These are phyloP conservation scores for Alouatta caraya DNA, from an alignment of 2,797 vertebrate species.

Conservation along the genomic window DNA sequence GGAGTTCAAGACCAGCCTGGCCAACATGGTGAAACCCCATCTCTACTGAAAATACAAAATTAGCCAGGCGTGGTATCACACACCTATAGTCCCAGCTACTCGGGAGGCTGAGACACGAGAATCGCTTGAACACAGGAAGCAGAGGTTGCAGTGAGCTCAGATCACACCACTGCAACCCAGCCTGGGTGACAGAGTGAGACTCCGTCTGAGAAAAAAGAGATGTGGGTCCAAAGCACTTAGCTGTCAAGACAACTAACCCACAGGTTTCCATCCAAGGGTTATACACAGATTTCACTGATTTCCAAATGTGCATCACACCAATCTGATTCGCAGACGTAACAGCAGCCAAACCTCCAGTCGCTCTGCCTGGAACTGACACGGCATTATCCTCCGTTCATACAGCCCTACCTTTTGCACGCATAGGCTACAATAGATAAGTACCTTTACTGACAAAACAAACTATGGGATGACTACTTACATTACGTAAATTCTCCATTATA, in stretches of 20 bases:
- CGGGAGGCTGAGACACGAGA: not conserved
- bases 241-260: not conserved
- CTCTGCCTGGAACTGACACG: fast-evolving
- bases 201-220: not conserved
- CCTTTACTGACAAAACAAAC: not conserved
- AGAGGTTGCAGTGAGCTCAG: not conserved
- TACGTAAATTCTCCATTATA: not conserved
- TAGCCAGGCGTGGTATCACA: not conserved
- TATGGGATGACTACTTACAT: not conserved
- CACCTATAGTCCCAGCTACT: not conserved
- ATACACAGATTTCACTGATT: fast-evolving
- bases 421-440: not conserved
- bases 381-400: not conserved
- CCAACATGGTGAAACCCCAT: not conserved
- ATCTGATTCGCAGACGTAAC: not conserved
- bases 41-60: not conserved
- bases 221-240: not conserved
- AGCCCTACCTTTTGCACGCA: not conserved
- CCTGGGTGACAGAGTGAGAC: not conserved
- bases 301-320: not conserved
- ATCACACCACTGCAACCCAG: not conserved
- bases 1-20: not conserved
- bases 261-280: fast-evolving
- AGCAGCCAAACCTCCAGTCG: not conserved
- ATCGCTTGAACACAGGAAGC: not conserved